Base-by-base conservation (phyloP, 2,797 vertebrate genomes). In the Lagodon rhomboides region DNA sequence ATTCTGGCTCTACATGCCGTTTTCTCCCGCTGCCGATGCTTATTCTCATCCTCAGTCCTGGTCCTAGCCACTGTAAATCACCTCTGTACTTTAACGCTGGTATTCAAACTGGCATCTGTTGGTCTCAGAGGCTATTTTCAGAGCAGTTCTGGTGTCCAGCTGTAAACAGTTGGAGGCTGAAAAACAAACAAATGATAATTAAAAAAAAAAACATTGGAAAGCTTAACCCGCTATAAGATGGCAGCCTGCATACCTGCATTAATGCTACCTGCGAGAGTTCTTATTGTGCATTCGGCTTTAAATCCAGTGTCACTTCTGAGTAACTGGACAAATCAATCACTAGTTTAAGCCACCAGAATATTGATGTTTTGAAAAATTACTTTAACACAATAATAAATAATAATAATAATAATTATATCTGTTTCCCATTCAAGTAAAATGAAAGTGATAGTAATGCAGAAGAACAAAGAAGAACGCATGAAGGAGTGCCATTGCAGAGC, bases 231-330 rank as follows among this genome's bases (percentile, higher is more conserved):
- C 12, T 11, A 11, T 66, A n/a, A 51, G 4, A 34, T 12, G 3
- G 17, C 12, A 67, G 30, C 30, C 30, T 34, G 30, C 30, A 34
- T 8, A 34, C 30, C 6, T 8, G 30, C 6, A 34, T 34, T 7
- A 34, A 34, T 34, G 30, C 30, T 34, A 34, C 30, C 30, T 34
- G 30, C 30, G 7, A 67, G 60, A 58, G 23, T 17, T 53, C 1
- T 64, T 47, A 68, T 20, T 49, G 47, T 58, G 16, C 15, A 30
- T 77, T 73, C 46, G 69, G n/a, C 65, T 69, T 49, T 41, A 56
- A 56, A 70, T 63, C 41, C 50, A 46, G 20, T 56, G 20, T 55
- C 56, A 68, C 23, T 25, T 23, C 25, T 13, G 53, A 43, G 17
- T 7, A 15, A n/a, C 2, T 50, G 50, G 27, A 20, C 10, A 7